These are phyloP conservation scores for Tineola bisselliella DNA, from an alignment of 2,888 invertebrate genomes.

Conservation along the genomic window DNA sequence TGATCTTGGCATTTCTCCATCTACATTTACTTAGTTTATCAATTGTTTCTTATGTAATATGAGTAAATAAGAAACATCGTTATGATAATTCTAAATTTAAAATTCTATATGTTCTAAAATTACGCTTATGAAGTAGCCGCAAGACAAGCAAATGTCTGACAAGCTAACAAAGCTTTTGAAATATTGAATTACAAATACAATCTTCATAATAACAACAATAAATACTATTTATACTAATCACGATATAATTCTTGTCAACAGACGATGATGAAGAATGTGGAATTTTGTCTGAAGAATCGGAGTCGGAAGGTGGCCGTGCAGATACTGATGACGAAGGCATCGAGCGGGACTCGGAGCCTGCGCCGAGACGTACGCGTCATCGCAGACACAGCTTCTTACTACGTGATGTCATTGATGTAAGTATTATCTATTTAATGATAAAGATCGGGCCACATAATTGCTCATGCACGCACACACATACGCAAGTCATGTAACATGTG, in stretches of 20 bases:
- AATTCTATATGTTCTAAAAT: no score
- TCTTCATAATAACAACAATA: no score
- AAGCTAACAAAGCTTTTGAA: no score
- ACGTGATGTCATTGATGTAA: conserved; percentile 70
- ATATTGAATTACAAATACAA: no score
- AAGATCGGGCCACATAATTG: no score
- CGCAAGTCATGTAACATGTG: no score
- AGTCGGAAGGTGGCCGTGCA: conserved; percentile 52
- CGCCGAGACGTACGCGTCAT: conserved; percentile 51
- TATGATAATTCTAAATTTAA: no score
- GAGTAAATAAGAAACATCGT: no score
- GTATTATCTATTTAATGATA: neutral
- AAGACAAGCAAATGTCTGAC: no score
- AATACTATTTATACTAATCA: no score
- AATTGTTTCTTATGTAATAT: neutral
- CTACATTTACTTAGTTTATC: neutral
- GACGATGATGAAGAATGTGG: conserved; percentile 56
- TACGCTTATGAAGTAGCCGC: no score
- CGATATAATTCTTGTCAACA: conserved; percentile 23
- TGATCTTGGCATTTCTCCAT: conserved; percentile 1
- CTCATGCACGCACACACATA: no score
- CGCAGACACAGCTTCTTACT: conserved; percentile 51
- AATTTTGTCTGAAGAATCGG: conserved; percentile 48
- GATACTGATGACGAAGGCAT: conserved; percentile 86
- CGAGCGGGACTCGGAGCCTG: conserved; percentile 79